These are phyloP conservation scores for Rhopalosiphum padi DNA, from an alignment of 1,140 invertebrate genomes.

Conservation along the genomic window DNA sequence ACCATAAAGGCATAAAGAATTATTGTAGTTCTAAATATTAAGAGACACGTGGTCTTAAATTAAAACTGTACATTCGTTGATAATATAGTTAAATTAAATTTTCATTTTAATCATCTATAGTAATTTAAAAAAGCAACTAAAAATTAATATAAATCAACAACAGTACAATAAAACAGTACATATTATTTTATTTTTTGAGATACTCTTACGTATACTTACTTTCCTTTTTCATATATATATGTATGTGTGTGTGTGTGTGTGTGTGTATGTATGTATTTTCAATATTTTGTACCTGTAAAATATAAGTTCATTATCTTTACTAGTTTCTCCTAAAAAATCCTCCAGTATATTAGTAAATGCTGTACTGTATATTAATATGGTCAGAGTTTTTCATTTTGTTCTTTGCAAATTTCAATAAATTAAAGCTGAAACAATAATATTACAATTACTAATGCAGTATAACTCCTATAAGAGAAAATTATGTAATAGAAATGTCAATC, in stretches of 20 bases:
- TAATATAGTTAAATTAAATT: neutral
- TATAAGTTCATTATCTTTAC: neutral
- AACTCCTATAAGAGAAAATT: neutral
- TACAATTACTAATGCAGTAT: neutral
- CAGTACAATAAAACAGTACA: neutral
- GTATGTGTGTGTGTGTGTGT: no score
- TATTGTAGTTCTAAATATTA: no score
- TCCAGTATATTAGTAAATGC: neutral
- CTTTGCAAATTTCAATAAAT: neutral
- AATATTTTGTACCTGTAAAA: neutral
- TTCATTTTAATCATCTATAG: neutral
- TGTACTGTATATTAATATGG: neutral
- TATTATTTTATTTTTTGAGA: neutral
- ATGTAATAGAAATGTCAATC: neutral
- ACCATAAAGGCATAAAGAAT: no score
- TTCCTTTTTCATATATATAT: neutral
- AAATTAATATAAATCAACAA: neutral
- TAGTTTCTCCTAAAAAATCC: neutral
- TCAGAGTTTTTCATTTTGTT: neutral
- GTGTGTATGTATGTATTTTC: neutral
- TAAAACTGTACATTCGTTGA: neutral
- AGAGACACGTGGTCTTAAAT: neutral
- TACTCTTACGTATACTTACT: neutral
- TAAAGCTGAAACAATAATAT: neutral
- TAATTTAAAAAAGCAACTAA: neutral